These are phyloP conservation scores for Lepidocyrtinus sp. DNA, from an alignment of 2,888 invertebrate species.

Conservation along the genomic window DNA sequence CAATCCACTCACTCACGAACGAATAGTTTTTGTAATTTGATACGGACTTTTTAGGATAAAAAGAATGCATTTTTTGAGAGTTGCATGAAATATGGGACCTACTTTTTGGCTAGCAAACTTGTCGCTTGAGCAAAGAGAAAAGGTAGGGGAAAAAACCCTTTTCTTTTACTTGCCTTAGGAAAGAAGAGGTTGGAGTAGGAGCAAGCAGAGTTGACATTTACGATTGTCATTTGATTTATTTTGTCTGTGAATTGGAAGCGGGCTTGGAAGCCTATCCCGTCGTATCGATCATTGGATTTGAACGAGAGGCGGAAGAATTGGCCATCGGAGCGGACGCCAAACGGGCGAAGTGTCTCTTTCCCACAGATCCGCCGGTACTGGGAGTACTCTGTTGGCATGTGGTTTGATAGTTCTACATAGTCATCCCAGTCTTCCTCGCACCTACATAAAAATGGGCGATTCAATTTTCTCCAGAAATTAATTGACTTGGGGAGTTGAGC, in stretches of 20 bases:
- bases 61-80: constrained; percentile 1
- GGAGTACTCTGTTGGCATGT: constrained; percentile 89
- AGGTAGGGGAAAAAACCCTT: no score
- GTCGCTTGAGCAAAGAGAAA: no score
- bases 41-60: not conserved
- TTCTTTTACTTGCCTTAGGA: constrained; percentile 39
- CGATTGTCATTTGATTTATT: constrained; percentile 65
- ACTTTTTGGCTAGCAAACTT: constrained; percentile 2
- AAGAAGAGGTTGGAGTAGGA: constrained; percentile 45
- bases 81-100: constrained; percentile 13
- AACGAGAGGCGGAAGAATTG: constrained; percentile 96
- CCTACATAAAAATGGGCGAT: constrained; percentile 23
- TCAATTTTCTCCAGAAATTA: no score
- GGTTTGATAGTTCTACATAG: constrained; percentile 82
- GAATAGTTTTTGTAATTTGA: constrained; percentile 4
- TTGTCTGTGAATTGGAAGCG: constrained; percentile 63
- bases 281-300: constrained; percentile 82
- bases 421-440: constrained; percentile 55
- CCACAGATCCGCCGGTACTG: constrained; percentile 88
- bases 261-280: constrained; percentile 94
- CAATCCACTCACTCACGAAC: constrained; percentile 3
- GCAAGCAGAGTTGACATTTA: constrained; percentile 62
- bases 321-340: constrained; percentile 84
- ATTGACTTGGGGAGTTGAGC: no score
- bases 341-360: constrained; percentile 38